Base-by-base conservation (phyloP, 2,888 invertebrate genomes). In the Leuctra nigra region DNA sequence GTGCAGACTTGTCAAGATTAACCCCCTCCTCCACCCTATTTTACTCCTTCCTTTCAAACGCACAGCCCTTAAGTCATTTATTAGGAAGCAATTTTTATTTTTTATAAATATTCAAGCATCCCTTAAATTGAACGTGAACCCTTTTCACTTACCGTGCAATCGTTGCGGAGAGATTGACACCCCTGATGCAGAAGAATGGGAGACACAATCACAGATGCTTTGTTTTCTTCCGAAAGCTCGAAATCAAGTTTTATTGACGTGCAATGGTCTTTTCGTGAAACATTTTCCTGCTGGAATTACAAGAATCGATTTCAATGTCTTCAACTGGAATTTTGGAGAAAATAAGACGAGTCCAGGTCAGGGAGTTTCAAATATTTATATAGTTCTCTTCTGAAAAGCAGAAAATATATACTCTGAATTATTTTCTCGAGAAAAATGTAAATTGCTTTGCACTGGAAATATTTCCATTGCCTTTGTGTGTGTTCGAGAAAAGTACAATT, bases 1-100 rank as follows among this genome's bases (percentile, higher is more conserved):
- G 41, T 55, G 58, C 58, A 55, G 48, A 54, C 58, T 55, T 58
- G 55, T 55, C 50, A 58, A 39, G 55, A 58, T 48, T 52, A 44
- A n/a, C 46, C 39, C 23, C 52, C 23, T 13, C 29, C 54, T 4
- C 52, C 50, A n/a, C 56, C 50, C 39, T 47, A 2, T 38, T 36
- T 18, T 52, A 25, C 33, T 55, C 16, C 25, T 48, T 39, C 50
- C 50, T 33, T 55, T 29, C 35, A 54, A 29, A 22, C 50, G 53
- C 54, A 39, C 29, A 25, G 47, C 58, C 50, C 58, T 58, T 53
- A 22, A 54, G 22, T 54, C 54, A 50, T 54, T 58, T 58, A 55
- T 55, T 58, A 54, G 23, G 57, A 41, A 47, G n/a, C 29, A 54
- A 18, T 55, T 48, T 36, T 24, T 54, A 24, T 24, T 44, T 38